Percentiles rank a stretch among this genome's conserved stretches.
Conservation (phyloP, 2,113 vertebrate species). For the Hypanus sabinus region DNA sequence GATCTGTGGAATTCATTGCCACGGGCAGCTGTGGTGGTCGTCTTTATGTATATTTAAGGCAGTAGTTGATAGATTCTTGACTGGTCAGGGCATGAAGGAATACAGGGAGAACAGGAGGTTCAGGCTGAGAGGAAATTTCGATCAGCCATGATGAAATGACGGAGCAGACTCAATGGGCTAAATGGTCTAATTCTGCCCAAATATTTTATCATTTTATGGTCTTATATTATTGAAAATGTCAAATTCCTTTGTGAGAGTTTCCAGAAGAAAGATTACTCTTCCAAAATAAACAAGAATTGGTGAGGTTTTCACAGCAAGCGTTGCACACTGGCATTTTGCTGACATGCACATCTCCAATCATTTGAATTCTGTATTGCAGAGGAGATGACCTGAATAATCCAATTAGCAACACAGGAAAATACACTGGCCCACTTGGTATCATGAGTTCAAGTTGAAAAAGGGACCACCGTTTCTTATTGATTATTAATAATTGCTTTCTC, state of each 20-base stretch:
- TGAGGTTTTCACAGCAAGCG: not conserved
- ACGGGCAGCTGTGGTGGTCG: too few relatives aligned
- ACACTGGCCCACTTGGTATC: not conserved
- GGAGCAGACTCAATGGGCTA: too few relatives aligned
- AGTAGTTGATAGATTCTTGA: too few relatives aligned
- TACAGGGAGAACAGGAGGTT: too few relatives aligned
- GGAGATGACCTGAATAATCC: not conserved
- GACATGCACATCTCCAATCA: not conserved
- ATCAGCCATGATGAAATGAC: too few relatives aligned
- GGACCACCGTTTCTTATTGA: not conserved
- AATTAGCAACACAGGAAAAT: not conserved
- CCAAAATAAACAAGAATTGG: not conserved
- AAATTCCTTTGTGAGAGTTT: not conserved
- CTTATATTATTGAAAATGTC: not conserved
- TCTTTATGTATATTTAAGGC: too few relatives aligned
- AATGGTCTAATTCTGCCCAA: too few relatives aligned
- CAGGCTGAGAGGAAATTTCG: too few relatives aligned
- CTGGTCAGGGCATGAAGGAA: too few relatives aligned
- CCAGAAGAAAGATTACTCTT: not conserved
- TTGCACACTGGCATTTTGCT: not conserved
- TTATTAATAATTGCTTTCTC: not conserved
- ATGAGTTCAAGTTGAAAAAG: not conserved
- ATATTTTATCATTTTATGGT: too few relatives aligned
- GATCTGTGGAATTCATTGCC: too few relatives aligned
- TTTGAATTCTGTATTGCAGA: not conserved